Evolutionary conservation across 2,797 vertebrate species (phyloP), one percentile per base, ranked within the genome.

Genomic region (Tachyglossus aculeatus): DNA sequence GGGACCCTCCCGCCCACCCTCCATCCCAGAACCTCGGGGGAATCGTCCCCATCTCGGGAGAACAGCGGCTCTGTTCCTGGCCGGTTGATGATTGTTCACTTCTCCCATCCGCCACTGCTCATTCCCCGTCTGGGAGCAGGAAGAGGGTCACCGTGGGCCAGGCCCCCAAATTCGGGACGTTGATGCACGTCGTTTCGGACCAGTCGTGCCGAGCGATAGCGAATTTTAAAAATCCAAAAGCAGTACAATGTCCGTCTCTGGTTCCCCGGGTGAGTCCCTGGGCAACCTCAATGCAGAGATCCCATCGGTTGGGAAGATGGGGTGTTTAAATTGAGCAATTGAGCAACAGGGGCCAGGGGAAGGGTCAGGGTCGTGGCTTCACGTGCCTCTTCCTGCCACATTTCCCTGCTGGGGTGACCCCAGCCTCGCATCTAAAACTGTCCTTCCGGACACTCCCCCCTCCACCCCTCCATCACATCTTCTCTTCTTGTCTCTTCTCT

Each of bases 401-500:
- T n/a, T n/a, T n/a, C 44, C 43, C n/a, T 3, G 41, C 51, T 48
- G 4, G 60, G 61, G 62, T 78, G 65, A 58, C 0, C 22, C 67
- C 67, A 52, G 57, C 71, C 74, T 66, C 48, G 71, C 74, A n/a
- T 11, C 24, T 40, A 24, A 41, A 57, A 25, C 22, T 18, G 1
- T 71, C 82, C 79, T 70, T 73, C 77, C 84, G 74, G 67, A 56
- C 37, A n/a, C 32, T 50, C 52, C 37, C 72, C 79, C 43, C 76
- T 65, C 78, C 81, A 69, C 79, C 44, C 39, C n/a, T 63, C 54
- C 89, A 81, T 75, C 88, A 85, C 16, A 81, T 85, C 85, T 57
- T 84, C 85, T 82, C 85, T 88, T 88, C 87, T 87, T 89, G 88
- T 91, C 83, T 89, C 94, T 96, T 97, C 92, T 96, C 94, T 97